Base-by-base conservation (phyloP, 2,888 invertebrate species). In the Leuctra nigra region DNA sequence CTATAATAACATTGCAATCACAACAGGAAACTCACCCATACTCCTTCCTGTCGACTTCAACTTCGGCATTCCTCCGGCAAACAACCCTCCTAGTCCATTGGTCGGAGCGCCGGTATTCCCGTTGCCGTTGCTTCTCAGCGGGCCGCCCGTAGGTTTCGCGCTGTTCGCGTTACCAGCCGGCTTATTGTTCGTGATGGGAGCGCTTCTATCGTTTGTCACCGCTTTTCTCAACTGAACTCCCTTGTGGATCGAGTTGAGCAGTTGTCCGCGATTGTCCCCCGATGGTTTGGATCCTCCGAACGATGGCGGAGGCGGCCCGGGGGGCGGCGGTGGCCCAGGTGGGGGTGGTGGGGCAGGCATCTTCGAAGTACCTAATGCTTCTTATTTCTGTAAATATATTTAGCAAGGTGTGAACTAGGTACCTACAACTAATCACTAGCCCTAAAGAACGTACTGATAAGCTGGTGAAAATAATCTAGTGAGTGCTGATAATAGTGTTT, bases 161-260 rank as follows among this genome's bases (percentile, higher is more conserved):
- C 7, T 23, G 44, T 4, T n/a, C 4, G 11, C 20, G 3, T n/a
- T 14, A 11, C 41, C 11, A 9, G 53, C 36, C 24, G 53, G 47
- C 16, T 20, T 44, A 38, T 54, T 38, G 23, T 54, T 48, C 18
- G 23, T 38, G 23, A 18, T 44, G 13, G 94, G 94, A 53, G 82
- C 86, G 80, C 94, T 94, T 73, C 91, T 88, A 70, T 95, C 94
- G 66, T 87, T 85, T n/a, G 93, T 93, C 1, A 84, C 84, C 54
- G 91, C 79, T 74, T 92, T 93, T 72, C 89, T 92, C 63, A 94
- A 74, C 66, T 80, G 80, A 53, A 85, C 74, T 57, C 93, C 94
- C 70, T 86, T 85, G 65, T 91, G 82, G 66, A 94, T 94, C 11
- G 90, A 89, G 67, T 82, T 83, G 41, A 94, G 75, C 58, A 94